Base-by-base conservation (phyloP, 2,797 vertebrate species). In the Centroberyx gerrardi region DNA sequence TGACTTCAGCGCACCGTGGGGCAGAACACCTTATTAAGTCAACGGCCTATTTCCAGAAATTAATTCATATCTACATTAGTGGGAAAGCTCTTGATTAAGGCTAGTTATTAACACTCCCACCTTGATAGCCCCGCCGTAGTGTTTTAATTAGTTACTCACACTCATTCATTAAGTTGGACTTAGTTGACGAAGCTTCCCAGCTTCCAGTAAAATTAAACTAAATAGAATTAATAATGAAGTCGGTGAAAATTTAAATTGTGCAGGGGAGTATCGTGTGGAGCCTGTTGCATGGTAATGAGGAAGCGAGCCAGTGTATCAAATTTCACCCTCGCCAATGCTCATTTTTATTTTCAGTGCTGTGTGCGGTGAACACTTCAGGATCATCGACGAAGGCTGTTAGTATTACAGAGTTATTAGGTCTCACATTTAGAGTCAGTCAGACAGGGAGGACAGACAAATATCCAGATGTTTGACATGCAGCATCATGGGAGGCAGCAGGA, bases 141-240 rank as follows among this genome's bases (percentile, higher is more conserved):
- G 62, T 33, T 74, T 90, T 88, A 71, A 90, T 90, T 85, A 87
- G 77, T 52, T 66, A 72, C 0, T 1, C 72, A 74, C 52, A 72
- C 77, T 75, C 64, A 55, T 80, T 82, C 78, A 88, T 85, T 86
- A 84, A 76, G 33, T 49, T 31, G 49, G 67, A 69, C 72, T 76
- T 74, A 66, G 67, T 7, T 73, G 59, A 80, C 6, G 74, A 66
- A 38, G 62, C 40, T 33, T 78, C 42, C 68, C 76, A 82, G 74
- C 69, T 58, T 71, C 49, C 54, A 40, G 49, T 65, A 38, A 64
- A 82, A 68, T 70, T 55, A 72, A 86, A 81, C 28, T 52, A 72
- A 86, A 81, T 18, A 60, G 42, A 73, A 81, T 85, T 79, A 82
- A 77, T 72, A 81, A 87, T 64, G 31, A 61, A 68, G 52, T 42